Evolutionary conservation across 2,797 vertebrate genomes (phyloP).

Genomic region (Tauraco hartlaubi): DNA sequence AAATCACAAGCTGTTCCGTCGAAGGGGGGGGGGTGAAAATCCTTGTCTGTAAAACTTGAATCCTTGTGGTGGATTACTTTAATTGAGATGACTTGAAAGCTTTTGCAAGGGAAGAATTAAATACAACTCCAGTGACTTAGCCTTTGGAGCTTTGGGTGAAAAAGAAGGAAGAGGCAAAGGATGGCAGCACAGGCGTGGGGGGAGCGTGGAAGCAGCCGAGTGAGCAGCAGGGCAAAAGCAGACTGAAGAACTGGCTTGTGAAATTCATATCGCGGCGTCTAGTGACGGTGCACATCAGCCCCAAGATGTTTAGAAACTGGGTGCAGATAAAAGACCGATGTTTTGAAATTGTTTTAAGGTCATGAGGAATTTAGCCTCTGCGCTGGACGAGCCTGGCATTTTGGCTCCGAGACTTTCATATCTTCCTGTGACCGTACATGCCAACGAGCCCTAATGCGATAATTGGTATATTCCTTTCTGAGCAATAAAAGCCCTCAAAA

Average conservation of each 20-base stretch:
- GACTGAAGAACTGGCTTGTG: neutral
- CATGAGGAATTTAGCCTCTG: neutral
- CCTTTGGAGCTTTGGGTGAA: neutral
- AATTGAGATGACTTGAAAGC: neutral
- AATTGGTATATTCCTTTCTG: neutral
- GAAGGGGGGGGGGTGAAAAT: neutral
- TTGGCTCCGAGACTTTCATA: fast-evolving
- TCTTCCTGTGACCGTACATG: neutral
- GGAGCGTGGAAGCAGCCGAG: neutral
- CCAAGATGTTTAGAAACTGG: neutral
- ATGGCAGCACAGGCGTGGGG: neutral
- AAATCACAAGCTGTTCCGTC: neutral
- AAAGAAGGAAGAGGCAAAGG: neutral
- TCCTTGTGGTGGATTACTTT: neutral
- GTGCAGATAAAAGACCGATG: neutral
- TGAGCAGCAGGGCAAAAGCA: neutral
- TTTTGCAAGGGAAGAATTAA: neutral
- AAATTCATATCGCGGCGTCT: fast-evolving
- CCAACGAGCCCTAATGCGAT: neutral
- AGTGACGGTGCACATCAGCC: neutral
- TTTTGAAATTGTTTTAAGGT: neutral
- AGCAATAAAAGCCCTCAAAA: neutral
- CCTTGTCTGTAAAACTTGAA: neutral
- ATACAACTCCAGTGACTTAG: neutral
- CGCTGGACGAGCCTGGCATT: neutral